Evolutionary conservation across 2,888 invertebrate species (phyloP), one percentile per base, ranked within the genome.

Genomic region (Tipula unca): DNA sequence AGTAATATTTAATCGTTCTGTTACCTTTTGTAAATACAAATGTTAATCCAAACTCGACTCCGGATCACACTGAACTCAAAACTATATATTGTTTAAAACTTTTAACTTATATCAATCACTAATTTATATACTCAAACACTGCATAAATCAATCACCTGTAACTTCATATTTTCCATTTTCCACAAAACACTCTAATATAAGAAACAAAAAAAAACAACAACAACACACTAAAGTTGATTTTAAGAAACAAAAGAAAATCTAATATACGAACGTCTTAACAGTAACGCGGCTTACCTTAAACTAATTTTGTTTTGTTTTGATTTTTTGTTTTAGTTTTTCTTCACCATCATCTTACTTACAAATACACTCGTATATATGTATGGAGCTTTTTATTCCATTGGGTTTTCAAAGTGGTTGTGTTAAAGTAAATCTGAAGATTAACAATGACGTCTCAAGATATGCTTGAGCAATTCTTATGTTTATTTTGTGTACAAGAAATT

Each of bases 291-390:
- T 25, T 69, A 69, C 25, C 69, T 25, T 69, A 25, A 69, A 69
- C 69, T 69, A 69, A 69, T 69, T 69, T 69, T 69, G 69, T 69
- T 69, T 69, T 69, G 69, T 69, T 69, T 69, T 69, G 69, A 69
- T 69, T 69, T 69, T 69, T 20, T 20, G 13, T 69, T 69, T 69
- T 69, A 69, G 69, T 69, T 69, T 69, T 69, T 25, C 25, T 69
- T 69, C 8, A 8, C 13, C 25, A 69, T 20, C 20, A 20, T 69
- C 69, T 6, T 69, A 20, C 1, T 10, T n/a, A 54, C 5, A 17
- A 1, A 32, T 1, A 32, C 32, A 32, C 32, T 32, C 32, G 32
- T 32, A 5, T 32, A 5, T 32, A 32, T 32, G 32, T 39, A 8
- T 39, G 17, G 17, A 69, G 25, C 25, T 69, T 69, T 69, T 25